Base-by-base conservation (phyloP, 1,140 invertebrate genomes). In the Drosophila chauvacae region DNA sequence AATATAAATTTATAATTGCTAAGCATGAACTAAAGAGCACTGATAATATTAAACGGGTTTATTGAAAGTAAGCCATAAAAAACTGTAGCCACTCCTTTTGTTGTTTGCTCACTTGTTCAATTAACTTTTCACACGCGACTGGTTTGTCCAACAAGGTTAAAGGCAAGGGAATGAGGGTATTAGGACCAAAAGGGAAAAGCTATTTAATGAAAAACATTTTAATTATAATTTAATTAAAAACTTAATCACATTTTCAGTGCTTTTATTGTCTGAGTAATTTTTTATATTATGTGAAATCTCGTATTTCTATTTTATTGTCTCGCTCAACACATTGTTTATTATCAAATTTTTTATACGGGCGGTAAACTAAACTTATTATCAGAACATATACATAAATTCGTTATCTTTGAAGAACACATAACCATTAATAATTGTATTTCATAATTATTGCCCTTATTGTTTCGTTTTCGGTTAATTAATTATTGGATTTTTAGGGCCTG, bases 221-320 rank as follows among this genome's bases (percentile, higher is more conserved):
- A 83, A 87, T 83, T 80, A 83, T 88, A 83, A 73, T 86, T 87
- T 87, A 83, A 87, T 88, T 87, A 88, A 74, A 69, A 88, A 77
- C 77, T 74, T 83, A 87, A 88, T 87, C 77, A 87, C 68, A 53
- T 64, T 50, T 66, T 76, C 50, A 23, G 33, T 47, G n/a, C 11
- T 48, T 47, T 62, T 28, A 65, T 56, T 58, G 59, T 50, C 68
- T 42, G 18, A 48, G 26, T 35, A 61, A 73, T n/a, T 80, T 82
- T 88, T 69, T 57, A 20, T 62, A 65, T 79, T 69, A 77, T 80
- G 65, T 66, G 66, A 41, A 72, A 45, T 70, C 72, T 80, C 64
- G 76, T 80, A 86, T 87, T 87, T 53, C 35, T 13, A 42, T 60
- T 66, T 77, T 60, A 72, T 77, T 76, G 45, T 61, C 7, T n/a